Percentiles rank a stretch among this genome's conserved stretches.
These are phyloP conservation scores for Coendou prehensilis DNA, from an alignment of 2,797 vertebrate genomes.

Conservation along the genomic window DNA sequence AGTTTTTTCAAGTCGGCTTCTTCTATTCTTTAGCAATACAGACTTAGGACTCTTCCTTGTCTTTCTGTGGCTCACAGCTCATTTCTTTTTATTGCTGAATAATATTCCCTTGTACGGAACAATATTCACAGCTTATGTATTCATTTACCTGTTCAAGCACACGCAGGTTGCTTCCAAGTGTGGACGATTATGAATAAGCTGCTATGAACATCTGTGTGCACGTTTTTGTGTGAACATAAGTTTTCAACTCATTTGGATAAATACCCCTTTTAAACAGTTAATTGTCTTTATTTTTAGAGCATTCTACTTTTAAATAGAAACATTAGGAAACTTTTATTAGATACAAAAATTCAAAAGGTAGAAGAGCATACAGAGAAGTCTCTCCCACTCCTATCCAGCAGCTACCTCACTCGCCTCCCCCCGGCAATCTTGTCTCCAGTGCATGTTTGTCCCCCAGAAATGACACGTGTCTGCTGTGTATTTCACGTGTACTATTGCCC, in stretches of 20 bases:
- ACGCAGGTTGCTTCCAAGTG: background rate
- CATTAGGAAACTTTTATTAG: background rate
- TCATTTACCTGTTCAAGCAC: background rate
- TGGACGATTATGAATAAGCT: background rate
- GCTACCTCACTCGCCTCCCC: background rate
- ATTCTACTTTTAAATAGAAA: constrained; percentile 44
- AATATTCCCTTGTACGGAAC: background rate
- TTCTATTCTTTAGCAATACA: background rate
- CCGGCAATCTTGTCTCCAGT: background rate
- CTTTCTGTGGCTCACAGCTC: background rate
- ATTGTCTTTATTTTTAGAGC: constrained; percentile 39
- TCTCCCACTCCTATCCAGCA: background rate
- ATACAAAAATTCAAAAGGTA: constrained; percentile 41
- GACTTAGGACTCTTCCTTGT: background rate
- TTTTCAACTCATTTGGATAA: constrained; percentile 40
- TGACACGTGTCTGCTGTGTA: background rate
- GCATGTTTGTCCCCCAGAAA: background rate
- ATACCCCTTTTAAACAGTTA: constrained; percentile 18
- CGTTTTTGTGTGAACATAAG: background rate
- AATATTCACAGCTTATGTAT: background rate
- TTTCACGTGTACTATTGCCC: background rate
- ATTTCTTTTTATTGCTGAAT: constrained; percentile 8
- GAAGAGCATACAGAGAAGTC: background rate
- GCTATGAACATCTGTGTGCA: background rate
- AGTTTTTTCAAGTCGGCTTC: background rate